Conservation (phyloP, 2,888 invertebrate species). For the Graphium colonna region DNA sequence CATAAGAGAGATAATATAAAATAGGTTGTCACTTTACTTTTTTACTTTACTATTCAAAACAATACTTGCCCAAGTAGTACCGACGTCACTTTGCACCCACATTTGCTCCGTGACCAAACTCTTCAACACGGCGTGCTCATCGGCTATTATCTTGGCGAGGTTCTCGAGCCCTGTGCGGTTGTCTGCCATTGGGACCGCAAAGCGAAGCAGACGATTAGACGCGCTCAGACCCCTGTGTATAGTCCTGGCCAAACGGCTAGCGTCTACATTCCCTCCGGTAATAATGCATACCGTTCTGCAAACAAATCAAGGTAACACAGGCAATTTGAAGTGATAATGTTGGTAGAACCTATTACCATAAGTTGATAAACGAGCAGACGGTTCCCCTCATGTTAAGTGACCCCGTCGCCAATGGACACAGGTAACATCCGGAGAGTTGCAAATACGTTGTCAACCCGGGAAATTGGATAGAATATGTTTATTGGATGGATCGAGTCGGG, state of each 20-base stretch:
- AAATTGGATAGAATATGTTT: no score
- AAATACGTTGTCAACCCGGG: no score
- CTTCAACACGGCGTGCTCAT: constrained; percentile 60
- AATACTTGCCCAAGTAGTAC: constrained; percentile 58
- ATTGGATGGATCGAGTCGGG: no score
- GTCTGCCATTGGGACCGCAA: constrained; percentile 86
- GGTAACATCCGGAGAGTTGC: no score
- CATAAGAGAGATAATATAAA: no score
- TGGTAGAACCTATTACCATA: no score
- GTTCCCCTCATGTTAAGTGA: no score
- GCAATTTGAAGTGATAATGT: no score
- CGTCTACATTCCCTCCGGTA: constrained; percentile 90
- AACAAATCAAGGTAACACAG: constrained; percentile 15
- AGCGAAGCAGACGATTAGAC: constrained; percentile 84
- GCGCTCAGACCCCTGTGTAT: constrained; percentile 89
- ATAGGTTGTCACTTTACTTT: no score
- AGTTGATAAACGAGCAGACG: no score
- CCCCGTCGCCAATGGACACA: no score
- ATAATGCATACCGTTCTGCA: constrained; percentile 86
- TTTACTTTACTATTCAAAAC: no score
- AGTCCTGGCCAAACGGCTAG: constrained; percentile 86
- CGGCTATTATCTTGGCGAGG: constrained; percentile 64
- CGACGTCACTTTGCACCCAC: constrained; percentile 66
- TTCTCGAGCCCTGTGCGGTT: constrained; percentile 87
- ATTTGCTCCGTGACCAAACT: constrained; percentile 68